These are phyloP conservation scores for Tenthredo notha DNA, from an alignment of 2,888 invertebrate species.

Conservation along the genomic window DNA sequence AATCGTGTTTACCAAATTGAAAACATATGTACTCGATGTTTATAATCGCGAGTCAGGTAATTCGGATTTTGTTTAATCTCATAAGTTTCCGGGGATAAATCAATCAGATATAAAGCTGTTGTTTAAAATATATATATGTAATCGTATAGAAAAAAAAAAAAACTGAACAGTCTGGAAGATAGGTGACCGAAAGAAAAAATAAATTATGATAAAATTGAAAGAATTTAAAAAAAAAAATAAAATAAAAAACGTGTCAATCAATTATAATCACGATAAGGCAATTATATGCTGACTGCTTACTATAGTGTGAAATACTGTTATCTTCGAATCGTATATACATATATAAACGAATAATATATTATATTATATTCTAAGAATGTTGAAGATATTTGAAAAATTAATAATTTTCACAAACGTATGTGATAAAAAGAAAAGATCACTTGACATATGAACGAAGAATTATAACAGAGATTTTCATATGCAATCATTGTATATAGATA, in stretches of 20 bases:
- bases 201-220: slow-evolving; percentile 25
- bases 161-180: slow-evolving; percentile 21
- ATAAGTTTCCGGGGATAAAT: neutral
- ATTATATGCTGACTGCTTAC: slow-evolving; percentile 39
- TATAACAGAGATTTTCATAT: neutral
- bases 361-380: neutral
- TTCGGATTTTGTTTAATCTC: neutral
- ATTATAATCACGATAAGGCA: slow-evolving; percentile 48
- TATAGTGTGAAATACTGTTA: neutral
- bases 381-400: neutral
- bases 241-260: slow-evolving; percentile 32
- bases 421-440: neutral
- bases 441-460: neutral
- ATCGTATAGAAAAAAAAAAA: neutral
- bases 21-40: neutral
- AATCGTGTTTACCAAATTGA: neutral
- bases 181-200: neutral
- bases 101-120: neutral
- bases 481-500: neutral
- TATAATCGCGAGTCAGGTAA: neutral
- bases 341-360: neutral
- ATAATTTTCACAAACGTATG: neutral
- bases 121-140: neutral
- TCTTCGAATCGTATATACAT: neutral
- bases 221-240: neutral